Base-by-base conservation (phyloP, 2,113 vertebrate species). In the Neoarius graeffei region DNA sequence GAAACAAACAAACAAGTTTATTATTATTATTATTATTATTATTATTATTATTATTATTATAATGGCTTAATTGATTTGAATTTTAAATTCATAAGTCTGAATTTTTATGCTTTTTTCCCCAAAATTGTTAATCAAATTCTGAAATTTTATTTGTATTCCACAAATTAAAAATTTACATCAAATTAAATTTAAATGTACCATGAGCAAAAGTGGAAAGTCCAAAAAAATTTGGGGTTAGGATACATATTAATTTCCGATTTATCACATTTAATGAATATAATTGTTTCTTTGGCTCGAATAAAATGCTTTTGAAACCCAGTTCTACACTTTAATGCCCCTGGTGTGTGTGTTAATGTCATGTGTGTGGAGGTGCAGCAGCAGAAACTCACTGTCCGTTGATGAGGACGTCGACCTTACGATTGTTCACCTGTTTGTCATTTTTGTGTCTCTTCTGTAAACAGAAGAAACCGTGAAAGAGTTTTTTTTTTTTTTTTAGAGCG, bases 371-470 rank as follows among this genome's bases (percentile, higher is more conserved):
- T 59, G 4, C 83, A 87, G 25, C 2, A 23, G 8, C 50, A 23
- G 42, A 91, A 19, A 95, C 97, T 97, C 94, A 99, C 98, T 94
- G 94, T 94, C 97, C 96, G 83, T 97, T 92, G 9, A 95, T 90
- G 83, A 99, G 95, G 88, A 98, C 93, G 48, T 96, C 93, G 84
- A 97, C 96, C 15, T 92, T 93, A 2, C 96, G 96, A 93, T 98
- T 99, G 93, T 99, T 99, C 92, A 99, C 97, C 0, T 97, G 96
- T 10, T 95, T 96, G 94, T 99, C 98, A 0, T 92, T 98, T 93
- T 88, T 95, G 90, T 99, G 97, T 81, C 98, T 95, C 94, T 97
- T 97, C 98, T 99, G 91, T 73, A 95, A 91, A 89, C 87, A 50
- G 90, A 23, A 66, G 48, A 80, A 80, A 82, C 84, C 1, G 6